Percentiles rank a stretch among this genome's conserved stretches.
Evolutionary conservation across 2,113 vertebrate species (phyloP).

Genomic region (Oxyura jamaicensis): DNA sequence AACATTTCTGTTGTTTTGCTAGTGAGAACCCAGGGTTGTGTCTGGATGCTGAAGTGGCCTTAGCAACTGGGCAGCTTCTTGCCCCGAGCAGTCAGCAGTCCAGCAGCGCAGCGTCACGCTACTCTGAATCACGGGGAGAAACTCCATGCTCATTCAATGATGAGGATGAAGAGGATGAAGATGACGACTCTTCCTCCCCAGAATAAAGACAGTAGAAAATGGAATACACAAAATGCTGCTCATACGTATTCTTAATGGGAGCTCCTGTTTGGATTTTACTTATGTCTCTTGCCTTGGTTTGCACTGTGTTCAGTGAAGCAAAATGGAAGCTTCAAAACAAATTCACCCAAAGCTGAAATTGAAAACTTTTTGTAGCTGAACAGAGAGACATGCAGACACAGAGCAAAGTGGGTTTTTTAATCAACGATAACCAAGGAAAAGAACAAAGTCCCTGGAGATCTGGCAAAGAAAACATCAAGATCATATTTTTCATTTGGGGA

Average conservation of each 20-base stretch:
- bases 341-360: not conserved
- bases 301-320: slow-evolving; percentile 57
- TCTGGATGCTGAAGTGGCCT: slow-evolving; percentile 81
- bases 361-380: not conserved
- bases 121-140: slow-evolving; percentile 83
- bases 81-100: slow-evolving; percentile 79
- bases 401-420: not conserved
- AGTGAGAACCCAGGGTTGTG: slow-evolving; percentile 76
- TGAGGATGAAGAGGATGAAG: slow-evolving; percentile 84
- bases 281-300: slow-evolving; percentile 69
- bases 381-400: not conserved
- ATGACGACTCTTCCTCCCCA: slow-evolving; percentile 82
- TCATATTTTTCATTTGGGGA: not conserved
- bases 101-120: slow-evolving; percentile 80
- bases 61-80: slow-evolving; percentile 76
- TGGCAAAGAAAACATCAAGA: not conserved
- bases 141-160: slow-evolving; percentile 88
- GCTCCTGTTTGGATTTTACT: slow-evolving; percentile 65
- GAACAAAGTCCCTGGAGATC: not conserved
- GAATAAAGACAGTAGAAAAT: slow-evolving; percentile 77
- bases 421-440: not conserved
- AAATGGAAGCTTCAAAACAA: slow-evolving; percentile 42
- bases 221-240: slow-evolving; percentile 39
- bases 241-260: slow-evolving; percentile 58
- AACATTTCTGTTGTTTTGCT: slow-evolving; percentile 58